Conservation (phyloP, 2,113 vertebrate species). For the Poeciliopsis occidentalis region DNA sequence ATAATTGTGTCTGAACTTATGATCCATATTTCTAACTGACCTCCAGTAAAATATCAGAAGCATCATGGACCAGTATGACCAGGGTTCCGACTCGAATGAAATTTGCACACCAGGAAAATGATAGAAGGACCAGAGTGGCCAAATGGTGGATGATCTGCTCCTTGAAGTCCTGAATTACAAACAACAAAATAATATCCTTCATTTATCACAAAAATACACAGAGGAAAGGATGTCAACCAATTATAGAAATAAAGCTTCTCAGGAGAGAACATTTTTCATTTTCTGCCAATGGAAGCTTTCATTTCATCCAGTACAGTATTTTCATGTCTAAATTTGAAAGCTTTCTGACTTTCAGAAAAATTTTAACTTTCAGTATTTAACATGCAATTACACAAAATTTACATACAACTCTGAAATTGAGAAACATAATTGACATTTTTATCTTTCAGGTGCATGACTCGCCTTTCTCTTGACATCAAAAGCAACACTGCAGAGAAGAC, state of each 20-base stretch:
- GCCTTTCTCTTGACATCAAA: constrained; percentile 93
- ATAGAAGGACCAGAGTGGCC: constrained; percentile 88
- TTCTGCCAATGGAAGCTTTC: no score
- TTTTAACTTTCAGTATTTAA: not conserved
- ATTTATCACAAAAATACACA: not conserved
- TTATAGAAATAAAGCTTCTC: no score
- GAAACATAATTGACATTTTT: not conserved
- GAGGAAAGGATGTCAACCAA: not conserved
- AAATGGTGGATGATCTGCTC: constrained; percentile 93
- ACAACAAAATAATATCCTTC: not conserved
- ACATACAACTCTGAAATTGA: not conserved
- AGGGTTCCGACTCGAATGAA: constrained; percentile 91
- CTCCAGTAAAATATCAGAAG: constrained; percentile 92
- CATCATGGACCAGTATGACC: constrained; percentile 90
- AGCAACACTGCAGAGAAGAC: constrained; percentile 88
- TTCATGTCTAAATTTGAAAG: no score
- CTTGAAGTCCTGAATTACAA: constrained; percentile 85
- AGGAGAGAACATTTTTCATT: no score
- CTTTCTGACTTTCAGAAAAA: not conserved
- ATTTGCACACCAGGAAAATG: constrained; percentile 92
- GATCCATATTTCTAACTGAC: constrained; percentile 72
- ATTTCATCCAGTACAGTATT: no score
- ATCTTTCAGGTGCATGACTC: constrained; percentile 51
- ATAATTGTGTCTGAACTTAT: not conserved
- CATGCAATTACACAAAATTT: not conserved